Evolutionary conservation across 1,140 invertebrate genomes (phyloP), one percentile per base, ranked within the genome.

Genomic region (Lepidotrigona ventralis): DNA sequence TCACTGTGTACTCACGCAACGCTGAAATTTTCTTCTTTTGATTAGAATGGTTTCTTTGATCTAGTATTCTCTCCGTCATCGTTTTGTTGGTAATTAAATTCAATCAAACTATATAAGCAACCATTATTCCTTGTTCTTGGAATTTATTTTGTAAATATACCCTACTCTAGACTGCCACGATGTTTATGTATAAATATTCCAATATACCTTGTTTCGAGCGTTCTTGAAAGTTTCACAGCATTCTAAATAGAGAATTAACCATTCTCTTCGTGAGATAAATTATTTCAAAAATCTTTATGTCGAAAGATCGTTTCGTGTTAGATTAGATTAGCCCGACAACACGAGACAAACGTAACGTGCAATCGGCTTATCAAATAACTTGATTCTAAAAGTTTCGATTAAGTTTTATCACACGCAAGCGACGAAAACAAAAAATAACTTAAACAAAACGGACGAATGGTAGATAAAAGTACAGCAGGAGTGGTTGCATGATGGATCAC

Each of bases 401-500:
- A 21, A 73, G n/a, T 74, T 33, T 74, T 58, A 74, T 33, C 29
- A 21, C 12, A 5, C 15, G 21, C 9, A 6, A 33, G 68, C n/a
- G 33, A 33, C 6, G 33, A 29, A n/a, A 19, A 23, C 5, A 74
- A 46, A 58, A 56, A 29, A 29, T 33, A 74, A 23, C 23, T 8
- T 19, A 51, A n/a, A 71, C n/a, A 71, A 56, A 74, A 74, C 6
- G 14, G 11, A 58, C 23, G 29, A 60, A 75, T 39, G 56, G 58
- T 75, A 58, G 4, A 60, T 60, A n/a, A 75, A 75, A 46, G 56
- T 39, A 46, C 21, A 17, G 15, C 39, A 71, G 56, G 54, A 54
- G 53, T 53, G 29, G 54, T n/a, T 8, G 56, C 51, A 46, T 75
- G 73, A 75, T 75, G 56, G 75, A 66, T 66, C 46, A 11, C 46